Base-by-base conservation (phyloP, 2,888 invertebrate genomes). In the Seladonia tumulorum region DNA sequence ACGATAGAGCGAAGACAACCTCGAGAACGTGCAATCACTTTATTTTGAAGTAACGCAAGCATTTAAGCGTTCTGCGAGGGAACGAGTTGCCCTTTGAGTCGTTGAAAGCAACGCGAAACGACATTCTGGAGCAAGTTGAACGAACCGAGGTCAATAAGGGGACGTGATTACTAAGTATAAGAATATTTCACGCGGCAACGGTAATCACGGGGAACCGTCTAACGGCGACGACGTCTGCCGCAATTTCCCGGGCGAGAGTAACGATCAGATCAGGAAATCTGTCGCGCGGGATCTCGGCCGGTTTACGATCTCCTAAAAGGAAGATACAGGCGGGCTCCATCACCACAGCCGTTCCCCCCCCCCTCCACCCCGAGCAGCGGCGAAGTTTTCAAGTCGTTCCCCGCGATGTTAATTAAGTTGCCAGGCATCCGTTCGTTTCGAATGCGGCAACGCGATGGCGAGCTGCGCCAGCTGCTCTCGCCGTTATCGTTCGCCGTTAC, bases 401-500 rank as follows among this genome's bases (percentile, higher is more conserved):
- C 70, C 74, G 71, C 53, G 68, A 75, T 79, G 83, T 87, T 85
- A 88, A 88, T 88, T 87, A 88, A 87, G 83, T 85, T 70, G 77
- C 82, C 79, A 63, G 86, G 76, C 81, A 42, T 12, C 60, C 25
- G 76, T 53, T 68, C 60, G 77, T 60, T 68, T 39, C 72, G 68
- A 74, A 73, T 39, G 63, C 63, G 79, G 35, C 35, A 35, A 35
- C 3, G 77, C 45, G 25, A 45, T 68, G 60, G 35, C 10, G 18
- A 85, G 35, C 47, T 45, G 49, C 57, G 45, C 76, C 88, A 77
- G 87, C 81, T 87, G 85, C 83, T 72, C 53, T 74, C 47, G 63
- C 81, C 74, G 77, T 87, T 85, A 87, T 85, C 88, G 81, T 88
- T 83, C 79, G 76, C 77, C 81, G 85, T 83, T 83, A 85, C 79